Evolutionary conservation across 2,797 vertebrate genomes (phyloP).

Genomic region (Vireo griseus): DNA sequence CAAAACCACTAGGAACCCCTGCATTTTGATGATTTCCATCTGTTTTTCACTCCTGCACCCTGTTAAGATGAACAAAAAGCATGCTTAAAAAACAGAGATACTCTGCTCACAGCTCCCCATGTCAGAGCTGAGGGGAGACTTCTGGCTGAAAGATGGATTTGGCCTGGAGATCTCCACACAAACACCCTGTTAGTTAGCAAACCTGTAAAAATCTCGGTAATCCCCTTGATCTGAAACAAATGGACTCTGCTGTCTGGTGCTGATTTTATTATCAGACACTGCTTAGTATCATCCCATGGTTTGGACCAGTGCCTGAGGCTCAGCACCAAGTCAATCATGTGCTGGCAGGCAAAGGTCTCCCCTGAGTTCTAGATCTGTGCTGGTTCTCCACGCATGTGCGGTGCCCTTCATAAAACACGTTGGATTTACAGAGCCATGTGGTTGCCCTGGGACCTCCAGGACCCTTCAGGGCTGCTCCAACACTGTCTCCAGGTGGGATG

Average conservation of each 20-base stretch:
- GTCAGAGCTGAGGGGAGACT: background rate
- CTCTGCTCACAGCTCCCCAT: background rate
- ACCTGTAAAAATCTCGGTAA: constrained; percentile 33
- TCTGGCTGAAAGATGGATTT: constrained; percentile 3
- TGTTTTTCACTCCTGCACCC: background rate
- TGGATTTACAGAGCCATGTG: rapidly evolving
- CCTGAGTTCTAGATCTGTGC: background rate
- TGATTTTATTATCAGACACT: constrained; percentile 59
- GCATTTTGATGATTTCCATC: background rate
- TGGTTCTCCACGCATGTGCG: background rate
- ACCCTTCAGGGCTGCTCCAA: background rate
- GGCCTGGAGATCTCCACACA: background rate
- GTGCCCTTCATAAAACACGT: background rate
- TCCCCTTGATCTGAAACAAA: constrained; percentile 54
- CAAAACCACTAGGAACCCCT: background rate
- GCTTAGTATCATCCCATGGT: constrained; percentile 23
- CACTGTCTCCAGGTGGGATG: background rate
- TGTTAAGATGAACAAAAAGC: background rate
- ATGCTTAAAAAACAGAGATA: background rate
- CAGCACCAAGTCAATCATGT: background rate
- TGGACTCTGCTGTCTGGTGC: constrained; percentile 34
- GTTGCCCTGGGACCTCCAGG: background rate
- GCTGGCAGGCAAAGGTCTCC: background rate
- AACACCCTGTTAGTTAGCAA: constrained; percentile 9
- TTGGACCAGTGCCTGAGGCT: constrained; percentile 2